phyloP scores from a whole-genome alignment of 2,797 vertebrate species.

The Sebastes reedi region DNA sequence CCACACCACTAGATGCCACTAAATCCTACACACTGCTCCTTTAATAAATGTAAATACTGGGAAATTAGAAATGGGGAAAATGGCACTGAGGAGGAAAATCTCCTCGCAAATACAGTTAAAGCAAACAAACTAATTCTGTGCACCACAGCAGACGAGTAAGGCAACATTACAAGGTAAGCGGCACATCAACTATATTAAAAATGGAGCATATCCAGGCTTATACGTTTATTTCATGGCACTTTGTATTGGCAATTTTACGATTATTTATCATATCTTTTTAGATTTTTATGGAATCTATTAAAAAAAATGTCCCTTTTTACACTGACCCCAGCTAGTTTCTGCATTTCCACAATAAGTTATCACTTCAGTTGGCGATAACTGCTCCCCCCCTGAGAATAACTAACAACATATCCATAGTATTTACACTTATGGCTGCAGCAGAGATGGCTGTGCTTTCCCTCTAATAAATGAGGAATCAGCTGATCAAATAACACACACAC shows the following conservation, averaged over 20 bases:
- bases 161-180: neutral
- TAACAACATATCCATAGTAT: slow-evolving; percentile 8
- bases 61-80: neutral
- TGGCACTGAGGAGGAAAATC: neutral
- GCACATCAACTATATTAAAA: neutral
- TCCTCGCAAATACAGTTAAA: neutral
- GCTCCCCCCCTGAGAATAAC: slow-evolving; percentile 16
- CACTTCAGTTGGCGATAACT: neutral
- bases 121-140: neutral
- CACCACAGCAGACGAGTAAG: slow-evolving; percentile 12
- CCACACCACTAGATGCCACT: too few relatives aligned
- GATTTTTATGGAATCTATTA: neutral
- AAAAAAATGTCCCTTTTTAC: neutral
- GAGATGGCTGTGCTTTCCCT: slow-evolving; percentile 26
- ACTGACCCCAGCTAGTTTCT: neutral
- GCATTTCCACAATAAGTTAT: slow-evolving; percentile 1
- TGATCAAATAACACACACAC: slow-evolving; percentile 19
- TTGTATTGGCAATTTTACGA: neutral
- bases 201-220: neutral
- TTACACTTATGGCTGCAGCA: slow-evolving; percentile 37
- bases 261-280: neutral
- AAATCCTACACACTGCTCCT: too few relatives aligned
- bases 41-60: neutral
- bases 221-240: slow-evolving; percentile 26
- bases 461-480: slow-evolving; percentile 25